Conservation (phyloP, 2,113 vertebrate species). For the Aegotheles bennettii region DNA sequence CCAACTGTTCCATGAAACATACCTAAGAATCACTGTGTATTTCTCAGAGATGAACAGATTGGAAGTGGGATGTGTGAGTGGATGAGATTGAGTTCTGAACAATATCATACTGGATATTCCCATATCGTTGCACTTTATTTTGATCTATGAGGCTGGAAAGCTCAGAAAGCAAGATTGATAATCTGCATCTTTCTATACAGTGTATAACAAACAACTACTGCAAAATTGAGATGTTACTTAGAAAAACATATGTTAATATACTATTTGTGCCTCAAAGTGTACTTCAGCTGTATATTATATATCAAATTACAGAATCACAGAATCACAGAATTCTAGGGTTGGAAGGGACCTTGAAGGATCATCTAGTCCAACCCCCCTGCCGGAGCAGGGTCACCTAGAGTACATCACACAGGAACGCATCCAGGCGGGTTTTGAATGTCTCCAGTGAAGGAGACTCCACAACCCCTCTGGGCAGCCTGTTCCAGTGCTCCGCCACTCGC, state of each 20-base stretch:
- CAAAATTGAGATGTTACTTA: background rate
- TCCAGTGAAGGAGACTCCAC: too few relatives aligned
- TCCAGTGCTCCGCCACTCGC: too few relatives aligned
- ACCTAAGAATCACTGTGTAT: background rate
- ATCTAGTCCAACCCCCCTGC: too few relatives aligned
- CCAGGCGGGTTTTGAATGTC: too few relatives aligned
- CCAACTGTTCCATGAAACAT: background rate
- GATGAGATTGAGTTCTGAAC: background rate
- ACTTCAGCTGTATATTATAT: background rate
- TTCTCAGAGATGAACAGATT: background rate
- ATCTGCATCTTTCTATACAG: background rate
- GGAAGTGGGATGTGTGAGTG: background rate
- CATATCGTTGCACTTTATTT: background rate
- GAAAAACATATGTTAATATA: background rate
- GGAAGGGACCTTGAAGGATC: too few relatives aligned
- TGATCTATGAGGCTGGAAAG: background rate
- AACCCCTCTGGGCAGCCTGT: too few relatives aligned
- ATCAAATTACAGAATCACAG: too few relatives aligned
- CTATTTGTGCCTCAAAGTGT: background rate
- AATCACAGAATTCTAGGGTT: too few relatives aligned
- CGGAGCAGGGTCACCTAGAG: too few relatives aligned
- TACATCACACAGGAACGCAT: too few relatives aligned
- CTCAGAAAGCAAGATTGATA: background rate
- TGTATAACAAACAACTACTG: background rate
- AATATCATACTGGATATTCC: background rate